phyloP scores from a whole-genome alignment of 2,888 invertebrate species.

The Cataglyphis albicans region DNA sequence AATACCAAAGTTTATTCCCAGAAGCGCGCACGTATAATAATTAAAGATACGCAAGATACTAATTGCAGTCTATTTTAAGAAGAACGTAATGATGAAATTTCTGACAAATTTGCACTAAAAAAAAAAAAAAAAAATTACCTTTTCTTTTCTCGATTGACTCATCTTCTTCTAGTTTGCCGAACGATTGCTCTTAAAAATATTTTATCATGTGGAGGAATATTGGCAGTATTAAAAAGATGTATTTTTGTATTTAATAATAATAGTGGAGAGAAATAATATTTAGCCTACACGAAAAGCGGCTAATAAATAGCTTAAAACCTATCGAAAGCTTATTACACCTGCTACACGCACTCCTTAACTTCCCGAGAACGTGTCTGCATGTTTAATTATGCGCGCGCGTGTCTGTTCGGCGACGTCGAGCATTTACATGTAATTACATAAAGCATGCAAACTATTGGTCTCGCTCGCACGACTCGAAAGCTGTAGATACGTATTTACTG shows the following conservation, averaged over 20 bases:
- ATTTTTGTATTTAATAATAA: not conserved
- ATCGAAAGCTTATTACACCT: not conserved
- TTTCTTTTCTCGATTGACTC: constrained; percentile 19
- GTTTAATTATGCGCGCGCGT: constrained; percentile 10
- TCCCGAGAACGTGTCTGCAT: constrained; percentile 6
- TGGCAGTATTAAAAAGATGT: not conserved
- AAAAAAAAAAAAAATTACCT: not conserved
- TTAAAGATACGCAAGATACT: constrained; percentile 22
- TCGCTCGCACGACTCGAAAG: constrained; percentile 49
- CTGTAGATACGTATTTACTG: constrained; percentile 44
- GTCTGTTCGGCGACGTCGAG: not conserved
- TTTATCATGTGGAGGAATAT: not conserved
- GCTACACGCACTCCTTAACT: constrained; percentile 29
- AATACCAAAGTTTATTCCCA: constrained; percentile 58
- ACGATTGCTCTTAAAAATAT: not conserved
- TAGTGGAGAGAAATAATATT: not conserved
- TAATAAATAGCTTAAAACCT: not conserved
- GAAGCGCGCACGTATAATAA: constrained; percentile 26
- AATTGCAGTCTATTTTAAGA: constrained; percentile 35
- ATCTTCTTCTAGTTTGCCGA: not conserved
- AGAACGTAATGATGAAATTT: constrained; percentile 29
- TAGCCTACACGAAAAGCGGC: not conserved
- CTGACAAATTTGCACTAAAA: not conserved
- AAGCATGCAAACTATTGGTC: constrained; percentile 30
- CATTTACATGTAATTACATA: constrained; percentile 59